These are phyloP conservation scores for Epizoanthus rinbou DNA, from an alignment of 92 coral and sea anemone genomes.

Conservation along the genomic window DNA sequence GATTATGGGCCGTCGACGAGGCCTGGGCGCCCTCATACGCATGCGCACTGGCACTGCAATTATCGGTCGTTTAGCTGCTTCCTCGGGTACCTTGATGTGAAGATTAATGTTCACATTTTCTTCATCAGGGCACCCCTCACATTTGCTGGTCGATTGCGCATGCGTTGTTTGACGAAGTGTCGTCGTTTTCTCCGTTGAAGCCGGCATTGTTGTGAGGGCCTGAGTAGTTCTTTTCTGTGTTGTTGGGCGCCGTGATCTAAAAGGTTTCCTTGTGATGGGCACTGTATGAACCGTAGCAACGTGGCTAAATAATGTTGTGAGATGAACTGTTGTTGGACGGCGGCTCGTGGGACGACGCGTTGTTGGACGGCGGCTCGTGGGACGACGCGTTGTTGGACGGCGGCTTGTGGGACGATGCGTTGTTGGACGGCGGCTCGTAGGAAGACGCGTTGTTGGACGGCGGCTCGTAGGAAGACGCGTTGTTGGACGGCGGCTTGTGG, in stretches of 20 bases:
- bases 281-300: background rate
- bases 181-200: background rate
- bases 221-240: background rate
- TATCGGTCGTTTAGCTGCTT: conserved; percentile 18
- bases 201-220: background rate
- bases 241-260: background rate
- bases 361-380: background rate
- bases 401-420: background rate
- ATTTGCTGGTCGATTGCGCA: background rate
- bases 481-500: background rate
- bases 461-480: background rate
- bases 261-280: background rate
- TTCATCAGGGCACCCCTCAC: background rate
- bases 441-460: conserved; percentile 11
- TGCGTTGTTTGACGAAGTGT: conserved; percentile 10
- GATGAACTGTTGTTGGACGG: background rate
- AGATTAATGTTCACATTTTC: conserved; percentile 37
- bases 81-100: conserved; percentile 37
- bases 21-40: background rate
- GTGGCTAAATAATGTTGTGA: conserved; percentile 28
- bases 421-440: background rate
- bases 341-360: background rate
- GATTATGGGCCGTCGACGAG: conserved; percentile 22
- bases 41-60: conserved; percentile 14
- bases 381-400: conserved; percentile 11